phyloP scores from a whole-genome alignment of 2,888 invertebrate genomes.

The Ennomos quercinarius region DNA sequence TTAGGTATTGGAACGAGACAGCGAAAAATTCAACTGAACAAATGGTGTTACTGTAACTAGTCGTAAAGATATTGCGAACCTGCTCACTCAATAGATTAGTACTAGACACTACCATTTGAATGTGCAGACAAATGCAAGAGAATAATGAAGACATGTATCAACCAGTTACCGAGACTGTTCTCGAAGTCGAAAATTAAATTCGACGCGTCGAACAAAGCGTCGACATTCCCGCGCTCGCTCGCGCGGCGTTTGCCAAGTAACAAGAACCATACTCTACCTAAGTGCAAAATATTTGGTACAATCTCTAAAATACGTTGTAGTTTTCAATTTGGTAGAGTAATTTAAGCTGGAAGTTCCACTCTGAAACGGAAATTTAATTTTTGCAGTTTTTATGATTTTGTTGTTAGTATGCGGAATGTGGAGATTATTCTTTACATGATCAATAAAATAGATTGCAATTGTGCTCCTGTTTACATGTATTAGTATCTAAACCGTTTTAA shows the following conservation, averaged over 20 bases:
- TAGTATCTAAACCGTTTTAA: too few relatives aligned
- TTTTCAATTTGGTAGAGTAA: constrained; percentile 8
- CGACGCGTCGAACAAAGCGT: constrained; percentile 68
- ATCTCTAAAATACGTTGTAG: constrained; percentile 18
- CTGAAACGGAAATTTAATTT: too few relatives aligned
- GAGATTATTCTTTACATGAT: too few relatives aligned
- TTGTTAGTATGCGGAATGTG: too few relatives aligned
- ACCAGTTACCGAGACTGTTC: constrained; percentile 75
- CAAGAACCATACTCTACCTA: constrained; percentile 81
- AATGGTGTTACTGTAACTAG: too few relatives aligned
- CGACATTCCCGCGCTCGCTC: constrained; percentile 73
- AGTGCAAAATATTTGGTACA: constrained; percentile 71
- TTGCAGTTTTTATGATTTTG: too few relatives aligned
- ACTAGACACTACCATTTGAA: constrained; percentile 35
- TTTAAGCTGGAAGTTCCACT: neutral
- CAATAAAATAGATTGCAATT: too few relatives aligned
- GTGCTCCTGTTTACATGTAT: too few relatives aligned
- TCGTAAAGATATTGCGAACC: neutral
- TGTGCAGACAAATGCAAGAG: constrained; percentile 76
- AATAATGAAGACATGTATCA: constrained; percentile 75
- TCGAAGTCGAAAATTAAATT: constrained; percentile 72
- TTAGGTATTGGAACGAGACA: too few relatives aligned
- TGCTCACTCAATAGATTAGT: constrained; percentile 15
- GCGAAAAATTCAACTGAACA: too few relatives aligned
- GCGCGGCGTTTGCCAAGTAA: constrained; percentile 63